phyloP scores from a whole-genome alignment of 2,888 invertebrate species.

The Ernsta delagoae region DNA sequence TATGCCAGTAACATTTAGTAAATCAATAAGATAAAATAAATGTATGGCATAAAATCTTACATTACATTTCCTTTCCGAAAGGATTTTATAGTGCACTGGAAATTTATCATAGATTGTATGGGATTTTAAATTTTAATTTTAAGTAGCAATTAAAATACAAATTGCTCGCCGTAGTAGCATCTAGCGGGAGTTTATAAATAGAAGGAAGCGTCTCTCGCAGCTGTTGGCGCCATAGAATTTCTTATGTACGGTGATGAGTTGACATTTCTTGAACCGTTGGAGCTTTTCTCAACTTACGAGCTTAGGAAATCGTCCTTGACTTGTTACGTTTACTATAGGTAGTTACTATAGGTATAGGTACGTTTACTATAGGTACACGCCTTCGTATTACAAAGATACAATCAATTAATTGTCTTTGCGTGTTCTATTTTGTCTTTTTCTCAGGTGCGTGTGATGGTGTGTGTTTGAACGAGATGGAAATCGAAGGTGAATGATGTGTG shows the following conservation, averaged over 20 bases:
- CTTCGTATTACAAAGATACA: constrained; percentile 49
- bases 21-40: no score
- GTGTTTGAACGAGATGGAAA: constrained; percentile 56
- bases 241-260: constrained; percentile 56
- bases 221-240: constrained; percentile 50
- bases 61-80: not conserved
- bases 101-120: not conserved
- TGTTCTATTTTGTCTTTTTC: constrained; percentile 57
- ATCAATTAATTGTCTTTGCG: constrained; percentile 45
- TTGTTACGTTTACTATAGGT: constrained; percentile 65
- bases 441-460: constrained; percentile 47
- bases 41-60: not conserved
- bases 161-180: constrained; percentile 7
- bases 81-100: not conserved
- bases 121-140: constrained; percentile 15
- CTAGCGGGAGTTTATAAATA: constrained; percentile 50
- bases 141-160: constrained; percentile 15
- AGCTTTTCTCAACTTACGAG: constrained; percentile 49
- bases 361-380: constrained; percentile 72
- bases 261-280: constrained; percentile 58
- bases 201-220: constrained; percentile 48
- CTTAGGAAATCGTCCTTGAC: constrained; percentile 76
- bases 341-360: no score
- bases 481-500: constrained; percentile 63
- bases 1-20: not conserved